Base-by-base conservation (phyloP, 2,888 invertebrate species). In the Plutella xylostella region DNA sequence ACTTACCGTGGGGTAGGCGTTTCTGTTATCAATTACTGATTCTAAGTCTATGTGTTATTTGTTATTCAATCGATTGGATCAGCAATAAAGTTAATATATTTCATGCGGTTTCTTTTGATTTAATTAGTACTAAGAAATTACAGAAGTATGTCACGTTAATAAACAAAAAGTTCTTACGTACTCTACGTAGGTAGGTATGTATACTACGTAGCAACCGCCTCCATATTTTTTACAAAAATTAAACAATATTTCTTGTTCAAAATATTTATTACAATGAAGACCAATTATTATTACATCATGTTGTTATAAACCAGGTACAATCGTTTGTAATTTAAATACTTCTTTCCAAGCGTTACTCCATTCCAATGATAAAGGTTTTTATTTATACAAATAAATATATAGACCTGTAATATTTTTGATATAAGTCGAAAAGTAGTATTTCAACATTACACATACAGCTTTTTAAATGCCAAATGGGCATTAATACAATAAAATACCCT, bases 241-340 rank as follows among this genome's bases (percentile, higher is more conserved):
- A 45, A 50, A 44, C 40, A 48, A 45, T n/a, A n/a, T 20, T 42
- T 55, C 66, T 70, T 76, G 76, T 77, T 72, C 72, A 72, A 79
- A 77, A 75, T 76, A 75, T 83, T 80, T 82, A 83, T 82, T 82
- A 77, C 72, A 74, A 69, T 75, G 71, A 78, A 77, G 72, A 78
- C 69, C 68, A 64, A 34, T n/a, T n/a, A n/a, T n/a, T 55, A 61
- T 72, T 73, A 76, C 69, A 78, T 30, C 31, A 30, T 70, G 67
- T 76, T 73, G 76, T 76, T 76, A 74, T 71, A 75, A 72, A 77
- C 77, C 84, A 84, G 84, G 83, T 84, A 84, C 84, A 79, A 62
- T 64, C 71, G 76, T 75, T 75, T 70, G 72, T 72, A 12, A 33
- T 17, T 42, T 42, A 64, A 47, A 39, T 42, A 57, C 57, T 64